Evolutionary conservation across 2,888 invertebrate genomes (phyloP).

Genomic region (Lamellibrachia columna): DNA sequence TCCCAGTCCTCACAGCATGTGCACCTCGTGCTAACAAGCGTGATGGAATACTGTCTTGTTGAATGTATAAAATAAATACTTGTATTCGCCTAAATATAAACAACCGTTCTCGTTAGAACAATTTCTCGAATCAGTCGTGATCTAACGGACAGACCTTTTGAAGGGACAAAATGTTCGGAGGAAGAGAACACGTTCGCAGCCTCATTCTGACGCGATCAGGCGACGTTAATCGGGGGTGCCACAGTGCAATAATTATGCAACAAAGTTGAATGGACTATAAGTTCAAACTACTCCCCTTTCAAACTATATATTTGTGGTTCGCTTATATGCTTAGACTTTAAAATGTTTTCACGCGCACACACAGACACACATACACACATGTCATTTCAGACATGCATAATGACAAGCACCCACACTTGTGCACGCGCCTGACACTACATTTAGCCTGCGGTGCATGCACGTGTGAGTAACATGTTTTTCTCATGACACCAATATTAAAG

Average conservation of each 20-base stretch:
- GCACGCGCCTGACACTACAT: too few species aligned
- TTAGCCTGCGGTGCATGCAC: too few species aligned
- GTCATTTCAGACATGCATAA: too few species aligned
- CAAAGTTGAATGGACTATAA: neutral
- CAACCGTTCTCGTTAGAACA: neutral
- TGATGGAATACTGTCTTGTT: neutral
- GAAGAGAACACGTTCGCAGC: neutral
- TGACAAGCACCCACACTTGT: too few species aligned
- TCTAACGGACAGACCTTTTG: neutral
- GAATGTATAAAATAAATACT: neutral
- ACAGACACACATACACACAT: too few species aligned
- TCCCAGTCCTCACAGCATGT: neutral
- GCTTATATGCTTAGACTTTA: neutral
- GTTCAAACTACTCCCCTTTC: too few species aligned
- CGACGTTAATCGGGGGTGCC: neutral
- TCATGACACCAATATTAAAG: too few species aligned
- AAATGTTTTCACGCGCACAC: neutral
- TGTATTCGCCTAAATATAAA: neutral
- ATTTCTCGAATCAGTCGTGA: neutral
- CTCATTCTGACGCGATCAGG: constrained; percentile 9
- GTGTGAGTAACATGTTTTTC: too few species aligned
- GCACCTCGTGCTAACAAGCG: neutral
- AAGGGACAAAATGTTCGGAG: neutral
- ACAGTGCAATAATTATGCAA: neutral
- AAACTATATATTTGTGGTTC: neutral